A percentile compares a stretch with the other conserved stretches of the same genome.
These are phyloP conservation scores for Acanthosoma haemorrhoidale DNA, from an alignment of 2,888 invertebrate species.

Conservation along the genomic window DNA sequence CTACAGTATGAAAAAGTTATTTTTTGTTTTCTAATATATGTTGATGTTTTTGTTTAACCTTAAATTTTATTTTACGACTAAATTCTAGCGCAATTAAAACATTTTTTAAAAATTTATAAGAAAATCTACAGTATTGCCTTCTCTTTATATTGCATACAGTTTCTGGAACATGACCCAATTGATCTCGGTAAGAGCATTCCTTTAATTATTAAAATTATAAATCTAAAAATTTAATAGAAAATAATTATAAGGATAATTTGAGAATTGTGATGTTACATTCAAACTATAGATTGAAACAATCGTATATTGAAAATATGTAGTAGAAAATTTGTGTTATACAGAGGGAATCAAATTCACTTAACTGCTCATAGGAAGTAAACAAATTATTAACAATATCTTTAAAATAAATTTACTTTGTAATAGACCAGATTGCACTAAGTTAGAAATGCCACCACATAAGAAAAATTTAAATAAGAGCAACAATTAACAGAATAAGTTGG, in stretches of 20 bases:
- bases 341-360: not conserved
- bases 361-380: not conserved
- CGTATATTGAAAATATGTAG: not conserved
- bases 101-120: slow-evolving; percentile 29
- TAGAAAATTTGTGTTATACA: not conserved
- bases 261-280: not conserved
- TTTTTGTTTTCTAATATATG: not conserved
- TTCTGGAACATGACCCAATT: slow-evolving; percentile 17
- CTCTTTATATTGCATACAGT: slow-evolving; percentile 27
- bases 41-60: slow-evolving; percentile 26
- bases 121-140: slow-evolving; percentile 39
- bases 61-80: slow-evolving; percentile 37
- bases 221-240: not conserved
- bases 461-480: no score
- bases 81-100: slow-evolving; percentile 34
- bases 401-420: no score
- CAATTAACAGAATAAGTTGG: no score
- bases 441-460: no score
- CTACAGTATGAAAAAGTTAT: slow-evolving; percentile 27
- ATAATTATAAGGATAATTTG: not conserved
- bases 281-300: no score
- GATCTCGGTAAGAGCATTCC: slow-evolving; percentile 24
- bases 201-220: not conserved
- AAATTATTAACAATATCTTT: no score
- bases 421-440: no score